Evolutionary conservation across 2,888 invertebrate genomes (phyloP).

Genomic region (Acleris emargana): DNA sequence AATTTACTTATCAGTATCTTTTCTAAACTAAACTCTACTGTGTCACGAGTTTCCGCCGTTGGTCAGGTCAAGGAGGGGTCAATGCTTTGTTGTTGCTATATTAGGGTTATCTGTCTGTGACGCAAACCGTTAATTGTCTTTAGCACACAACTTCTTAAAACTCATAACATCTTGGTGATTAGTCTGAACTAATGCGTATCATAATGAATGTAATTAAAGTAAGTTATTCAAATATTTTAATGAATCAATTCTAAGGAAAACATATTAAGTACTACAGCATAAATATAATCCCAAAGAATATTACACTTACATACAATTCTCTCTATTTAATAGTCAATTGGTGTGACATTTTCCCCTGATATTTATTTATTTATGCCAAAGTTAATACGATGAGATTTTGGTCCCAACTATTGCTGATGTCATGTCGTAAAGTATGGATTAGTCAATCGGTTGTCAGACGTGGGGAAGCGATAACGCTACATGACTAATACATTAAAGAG

Average conservation of each 20-base stretch:
- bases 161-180: too few species aligned
- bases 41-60: conserved; percentile 10
- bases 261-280: too few species aligned
- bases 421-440: conserved; percentile 5
- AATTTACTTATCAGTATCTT: conserved; percentile 5
- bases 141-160: neutral
- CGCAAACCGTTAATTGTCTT: neutral
- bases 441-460: conserved; percentile 3
- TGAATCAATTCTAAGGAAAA: too few species aligned
- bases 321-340: too few species aligned
- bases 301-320: too few species aligned
- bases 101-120: conserved; percentile 20
- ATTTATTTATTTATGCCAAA: too few species aligned
- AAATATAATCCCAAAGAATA: too few species aligned
- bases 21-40: conserved; percentile 12
- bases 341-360: too few species aligned
- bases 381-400: neutral
- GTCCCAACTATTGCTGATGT: neutral
- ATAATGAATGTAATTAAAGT: too few species aligned
- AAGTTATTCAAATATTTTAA: too few species aligned
- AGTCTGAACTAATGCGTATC: too few species aligned
- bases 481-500: conserved; percentile 23
- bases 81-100: conserved; percentile 19
- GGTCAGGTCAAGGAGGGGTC: conserved; percentile 27
- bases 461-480: conserved; percentile 17